Base-by-base conservation (phyloP, 2,888 invertebrate species). In the Glyphotaelius pellucidus region DNA sequence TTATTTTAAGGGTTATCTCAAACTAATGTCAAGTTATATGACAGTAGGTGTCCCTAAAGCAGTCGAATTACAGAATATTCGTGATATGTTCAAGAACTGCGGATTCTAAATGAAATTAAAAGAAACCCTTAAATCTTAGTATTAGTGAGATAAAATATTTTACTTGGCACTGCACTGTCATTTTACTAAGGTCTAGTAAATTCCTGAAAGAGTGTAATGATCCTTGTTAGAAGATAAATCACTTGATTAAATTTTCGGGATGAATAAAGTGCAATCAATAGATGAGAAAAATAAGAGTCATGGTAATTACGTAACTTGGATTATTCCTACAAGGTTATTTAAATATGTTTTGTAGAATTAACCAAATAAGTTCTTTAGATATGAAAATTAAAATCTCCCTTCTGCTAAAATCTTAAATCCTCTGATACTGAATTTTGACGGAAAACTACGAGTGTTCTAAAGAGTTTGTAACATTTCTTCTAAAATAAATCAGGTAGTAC, bases 201-300 rank as follows among this genome's bases (percentile, higher is more conserved):
- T 5, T 25, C 9, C n/a, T n/a, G 67, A 67, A 30, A 90, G 85
- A 32, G 79, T 47, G 12, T 90, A 91, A 91, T 91, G 91, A 91
- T 47, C 88, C 91, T 91, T 91, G 85, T 38, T 85, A 80, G 38
- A 91, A 67, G 85, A 90, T 81, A 85, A 91, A 91, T 86, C 30
- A 30, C 25, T 42, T 42, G 30, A 86, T n/a, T 86, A 11, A 86
- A 86, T 86, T 30, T 42, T 47, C 47, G 9, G 9, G 86, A 86
- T n/a, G 86, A 42, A 47, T 35, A 86, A 47, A 47, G 42, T 86
- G 30, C 47, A 86, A 42, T 86, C 47, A 86, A 30, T 4, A 35
- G 83, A 86, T 11, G 5, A 86, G 25, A 86, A 47, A 86, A 25
- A 9, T 7, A 86, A 86, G n/a, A 47, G n/a, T 86, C 86, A 86